Conservation (phyloP, 2,888 invertebrate species). For the Cheilosia impressa region DNA sequence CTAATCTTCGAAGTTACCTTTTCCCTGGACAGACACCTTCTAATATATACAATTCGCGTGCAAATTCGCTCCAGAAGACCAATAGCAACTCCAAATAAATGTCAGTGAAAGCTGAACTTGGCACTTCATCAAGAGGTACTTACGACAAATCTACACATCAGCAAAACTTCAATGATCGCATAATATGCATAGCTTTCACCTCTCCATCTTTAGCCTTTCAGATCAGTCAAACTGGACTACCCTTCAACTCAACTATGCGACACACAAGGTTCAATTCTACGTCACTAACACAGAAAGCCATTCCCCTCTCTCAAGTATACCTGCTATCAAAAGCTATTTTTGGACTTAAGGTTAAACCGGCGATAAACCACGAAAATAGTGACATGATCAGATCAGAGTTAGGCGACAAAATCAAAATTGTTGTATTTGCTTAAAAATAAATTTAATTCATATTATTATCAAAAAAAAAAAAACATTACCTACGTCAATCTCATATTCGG, state of each 20-base stretch:
- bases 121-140: too few relatives aligned
- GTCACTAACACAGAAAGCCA: slow-evolving; percentile 1
- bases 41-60: too few relatives aligned
- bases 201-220: neutral
- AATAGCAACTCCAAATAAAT: too few relatives aligned
- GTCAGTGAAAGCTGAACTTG: too few relatives aligned
- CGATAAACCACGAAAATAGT: slow-evolving; percentile 57
- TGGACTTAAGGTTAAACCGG: slow-evolving; percentile 57
- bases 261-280: slow-evolving; percentile 3
- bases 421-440: neutral
- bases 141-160: too few relatives aligned
- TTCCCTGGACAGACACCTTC: too few relatives aligned
- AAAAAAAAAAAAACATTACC: slow-evolving; percentile 5
- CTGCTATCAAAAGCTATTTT: slow-evolving; percentile 46
- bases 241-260: neutral
- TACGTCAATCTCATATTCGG: slow-evolving; percentile 37
- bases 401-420: slow-evolving; percentile 34
- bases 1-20: too few relatives aligned
- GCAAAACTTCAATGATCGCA: too few relatives aligned
- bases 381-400: slow-evolving; percentile 36
- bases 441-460: neutral
- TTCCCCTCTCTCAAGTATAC: neutral
- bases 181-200: neutral
- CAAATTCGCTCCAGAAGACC: too few relatives aligned
- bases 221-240: neutral